A percentile compares a stretch with the other conserved stretches of the same genome.
Evolutionary conservation across 2,797 vertebrate species (phyloP).

Genomic region (Melanotaenia maccullochi): DNA sequence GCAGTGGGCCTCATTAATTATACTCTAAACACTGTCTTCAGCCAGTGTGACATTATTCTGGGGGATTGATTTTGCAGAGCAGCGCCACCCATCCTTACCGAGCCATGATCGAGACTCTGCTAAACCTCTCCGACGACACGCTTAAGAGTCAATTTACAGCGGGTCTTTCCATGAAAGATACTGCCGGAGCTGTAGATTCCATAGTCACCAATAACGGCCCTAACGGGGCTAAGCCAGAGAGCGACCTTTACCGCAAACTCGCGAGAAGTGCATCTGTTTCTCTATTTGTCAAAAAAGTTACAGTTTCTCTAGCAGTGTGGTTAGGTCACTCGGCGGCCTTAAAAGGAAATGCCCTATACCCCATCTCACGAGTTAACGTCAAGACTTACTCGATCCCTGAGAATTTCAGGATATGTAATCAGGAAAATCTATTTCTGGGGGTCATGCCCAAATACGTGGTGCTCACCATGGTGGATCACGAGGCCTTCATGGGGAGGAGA

Average conservation of each 20-base stretch:
- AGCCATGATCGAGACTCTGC: no score
- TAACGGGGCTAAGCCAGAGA: not conserved
- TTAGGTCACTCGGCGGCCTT: not conserved
- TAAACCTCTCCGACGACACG: no score
- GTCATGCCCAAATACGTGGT: not conserved
- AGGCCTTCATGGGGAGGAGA: no score
- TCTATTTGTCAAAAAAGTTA: not conserved
- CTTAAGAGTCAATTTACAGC: not conserved
- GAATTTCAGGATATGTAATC: not conserved
- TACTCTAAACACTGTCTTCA: constrained; percentile 2
- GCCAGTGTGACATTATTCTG: not conserved
- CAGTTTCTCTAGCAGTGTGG: accelerated
- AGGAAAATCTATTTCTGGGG: constrained; percentile 6
- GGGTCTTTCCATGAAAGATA: not conserved
- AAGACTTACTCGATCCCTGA: constrained; percentile 1
- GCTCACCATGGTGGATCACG: not conserved
- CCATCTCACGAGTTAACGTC: accelerated
- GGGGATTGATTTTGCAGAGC: not conserved
- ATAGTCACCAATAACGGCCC: accelerated
- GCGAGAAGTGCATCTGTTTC: not conserved
- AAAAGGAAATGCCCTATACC: not conserved
- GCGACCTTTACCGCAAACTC: accelerated
- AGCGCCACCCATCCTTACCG: no score
- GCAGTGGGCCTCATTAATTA: not conserved
- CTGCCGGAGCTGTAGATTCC: accelerated